Evolutionary conservation across 2,113 vertebrate genomes (phyloP), one percentile per base, ranked within the genome.

Genomic region (Chauna torquata): DNA sequence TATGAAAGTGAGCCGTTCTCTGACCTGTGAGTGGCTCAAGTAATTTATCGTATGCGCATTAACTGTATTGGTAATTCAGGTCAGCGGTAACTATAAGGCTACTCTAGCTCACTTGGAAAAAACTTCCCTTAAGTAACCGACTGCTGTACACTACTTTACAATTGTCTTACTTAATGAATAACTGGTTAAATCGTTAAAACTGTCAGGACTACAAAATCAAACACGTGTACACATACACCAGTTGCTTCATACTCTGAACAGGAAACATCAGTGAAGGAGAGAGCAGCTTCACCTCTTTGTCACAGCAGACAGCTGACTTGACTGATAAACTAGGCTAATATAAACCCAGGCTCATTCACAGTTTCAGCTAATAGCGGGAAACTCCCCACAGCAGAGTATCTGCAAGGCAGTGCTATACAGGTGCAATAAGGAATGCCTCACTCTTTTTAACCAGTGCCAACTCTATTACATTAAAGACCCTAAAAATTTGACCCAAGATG

Each of bases 161-260:
- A 80, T 74, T 66, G 30, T 74, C 50, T 72, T 30, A 66, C 54
- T 96, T 89, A 88, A 91, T 71, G 34, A 95, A 77, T 64, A 92
- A 68, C 28, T 86, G 32, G 25, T 93, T 95, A 34, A 72, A 65
- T 92, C 68, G 69, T 25, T 69, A 91, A 71, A 94, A 84, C 17
- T 47, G 25, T 34, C 6, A 5, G 28, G 12, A 45, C 75, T 61
- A 61, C 52, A 93, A 62, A 87, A 66, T 34, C 16, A 64, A 93
- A 52, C 47, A 38, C 11, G 16, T 12, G 1, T 36, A 72, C 58
- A 77, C 7, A 12, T 32, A 81, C 3, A 28, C 13, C 28, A 40
- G 61, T 14, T 64, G 10, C 62, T 86, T 78, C 55, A 84, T 65
- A 42, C 11, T n/a, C 40, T 94, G n/a, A 76, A 34, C 17, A 84